Evolutionary conservation across 2,113 vertebrate species (phyloP).

Genomic region (Crotalus viridis): DNA sequence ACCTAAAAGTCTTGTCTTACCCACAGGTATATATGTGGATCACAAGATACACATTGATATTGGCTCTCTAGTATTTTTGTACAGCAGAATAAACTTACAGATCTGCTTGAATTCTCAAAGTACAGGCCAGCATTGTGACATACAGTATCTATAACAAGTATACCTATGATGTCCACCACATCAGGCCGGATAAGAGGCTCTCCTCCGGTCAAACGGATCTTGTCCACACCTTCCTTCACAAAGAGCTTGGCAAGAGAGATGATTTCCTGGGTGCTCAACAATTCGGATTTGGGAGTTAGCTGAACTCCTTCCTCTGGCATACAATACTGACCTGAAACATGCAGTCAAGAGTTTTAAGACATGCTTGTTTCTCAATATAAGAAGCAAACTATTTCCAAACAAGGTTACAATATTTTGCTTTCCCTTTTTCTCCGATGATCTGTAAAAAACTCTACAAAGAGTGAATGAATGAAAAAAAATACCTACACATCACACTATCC

Average conservation of each 20-base stretch:
- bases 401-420: background rate
- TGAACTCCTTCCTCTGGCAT: slow-evolving; percentile 96
- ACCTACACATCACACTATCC: background rate
- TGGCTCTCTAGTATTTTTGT: background rate
- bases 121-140: background rate
- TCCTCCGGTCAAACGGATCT: slow-evolving; percentile 94
- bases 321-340: slow-evolving; percentile 89
- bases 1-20: background rate
- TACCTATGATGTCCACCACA: slow-evolving; percentile 88
- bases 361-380: background rate
- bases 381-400: background rate
- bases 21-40: background rate
- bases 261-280: slow-evolving; percentile 85
- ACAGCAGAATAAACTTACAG: background rate
- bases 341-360: slow-evolving; percentile 11
- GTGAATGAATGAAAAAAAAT: background rate
- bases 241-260: slow-evolving; percentile 87
- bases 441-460: background rate
- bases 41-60: background rate
- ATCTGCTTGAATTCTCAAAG: background rate
- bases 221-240: slow-evolving; percentile 90
- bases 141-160: slow-evolving; percentile 38
- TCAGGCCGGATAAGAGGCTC: slow-evolving; percentile 94
- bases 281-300: slow-evolving; percentile 84
- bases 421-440: background rate